phyloP scores from a whole-genome alignment of 2,113 vertebrate species.

The Actinemys pallida region DNA sequence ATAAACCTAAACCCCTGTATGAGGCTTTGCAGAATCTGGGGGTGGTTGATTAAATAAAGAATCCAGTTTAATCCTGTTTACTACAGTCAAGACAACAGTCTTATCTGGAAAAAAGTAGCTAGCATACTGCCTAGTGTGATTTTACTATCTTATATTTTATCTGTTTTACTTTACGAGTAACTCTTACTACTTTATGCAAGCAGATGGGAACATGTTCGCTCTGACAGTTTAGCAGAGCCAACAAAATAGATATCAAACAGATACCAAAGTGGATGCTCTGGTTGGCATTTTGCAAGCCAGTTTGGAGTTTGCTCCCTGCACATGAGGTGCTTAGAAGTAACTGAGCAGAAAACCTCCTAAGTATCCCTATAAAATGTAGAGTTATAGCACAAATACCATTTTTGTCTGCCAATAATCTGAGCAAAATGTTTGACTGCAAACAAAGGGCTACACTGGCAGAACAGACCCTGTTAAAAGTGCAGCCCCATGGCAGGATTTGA shows the following conservation, averaged over 20 bases:
- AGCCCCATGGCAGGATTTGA: not conserved
- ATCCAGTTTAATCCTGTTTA: slow-evolving; percentile 42
- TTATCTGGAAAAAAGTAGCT: not conserved
- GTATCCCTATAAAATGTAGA: not conserved
- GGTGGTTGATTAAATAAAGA: rapidly evolving
- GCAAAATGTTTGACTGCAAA: not conserved
- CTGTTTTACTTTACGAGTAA: slow-evolving; percentile 1
- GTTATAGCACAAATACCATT: not conserved
- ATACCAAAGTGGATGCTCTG: not conserved
- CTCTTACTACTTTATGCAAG: not conserved
- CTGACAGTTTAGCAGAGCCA: not conserved
- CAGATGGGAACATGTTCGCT: slow-evolving; percentile 39
- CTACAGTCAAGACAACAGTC: not conserved
- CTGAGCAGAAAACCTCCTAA: not conserved
- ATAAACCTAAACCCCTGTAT: not conserved
- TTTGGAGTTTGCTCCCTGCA: not conserved
- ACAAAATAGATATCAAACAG: not conserved
- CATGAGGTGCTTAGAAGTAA: not conserved
- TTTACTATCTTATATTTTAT: not conserved
- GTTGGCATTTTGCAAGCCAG: not conserved
- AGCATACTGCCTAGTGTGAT: slow-evolving; percentile 20
- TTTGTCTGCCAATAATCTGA: not conserved
- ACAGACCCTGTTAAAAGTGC: not conserved
- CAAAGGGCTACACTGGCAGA: not conserved
- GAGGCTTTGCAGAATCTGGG: not conserved